Conservation (phyloP, 2,113 vertebrate species). For the Murina feae region DNA sequence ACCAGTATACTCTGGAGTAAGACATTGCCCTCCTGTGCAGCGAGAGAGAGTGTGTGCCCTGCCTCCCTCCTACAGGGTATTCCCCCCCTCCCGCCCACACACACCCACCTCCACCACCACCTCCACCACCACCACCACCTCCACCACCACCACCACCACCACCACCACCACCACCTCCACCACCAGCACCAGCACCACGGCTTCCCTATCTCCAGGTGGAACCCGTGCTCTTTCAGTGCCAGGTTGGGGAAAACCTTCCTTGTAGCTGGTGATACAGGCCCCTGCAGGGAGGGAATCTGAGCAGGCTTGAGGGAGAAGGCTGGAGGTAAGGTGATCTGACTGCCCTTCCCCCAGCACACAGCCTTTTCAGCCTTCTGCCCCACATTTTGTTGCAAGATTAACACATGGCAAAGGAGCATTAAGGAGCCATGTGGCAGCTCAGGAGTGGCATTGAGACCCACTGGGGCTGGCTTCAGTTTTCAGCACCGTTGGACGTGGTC, state of each 20-base stretch:
- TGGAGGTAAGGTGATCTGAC: slow-evolving; percentile 25
- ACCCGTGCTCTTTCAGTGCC: background rate
- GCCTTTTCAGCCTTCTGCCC: slow-evolving; percentile 46
- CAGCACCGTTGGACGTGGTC: background rate
- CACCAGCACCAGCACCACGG: too few relatives aligned
- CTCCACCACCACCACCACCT: too few relatives aligned
- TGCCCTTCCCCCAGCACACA: background rate
- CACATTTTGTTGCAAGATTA: slow-evolving; percentile 35
- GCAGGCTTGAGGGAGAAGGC: slow-evolving; percentile 26
- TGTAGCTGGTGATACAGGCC: background rate
- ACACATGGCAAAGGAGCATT: slow-evolving; percentile 33
- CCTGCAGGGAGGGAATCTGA: slow-evolving; percentile 11
- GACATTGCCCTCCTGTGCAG: background rate
- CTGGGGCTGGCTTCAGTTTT: slow-evolving; percentile 17
- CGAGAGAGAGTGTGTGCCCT: background rate
- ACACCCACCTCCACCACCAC: too few relatives aligned
- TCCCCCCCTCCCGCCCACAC: fast-evolving
- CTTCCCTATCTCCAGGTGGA: background rate
- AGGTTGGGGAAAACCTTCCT: background rate
- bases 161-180: too few relatives aligned
- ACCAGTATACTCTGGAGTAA: slow-evolving; percentile 25
- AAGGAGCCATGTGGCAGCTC: slow-evolving; percentile 30
- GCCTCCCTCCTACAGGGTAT: background rate
- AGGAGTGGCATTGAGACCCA: background rate
- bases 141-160: too few relatives aligned